Percentiles rank a stretch among this genome's conserved stretches.
Evolutionary conservation across 2,888 invertebrate species (phyloP).

Genomic region (Hecatera dysodea): DNA sequence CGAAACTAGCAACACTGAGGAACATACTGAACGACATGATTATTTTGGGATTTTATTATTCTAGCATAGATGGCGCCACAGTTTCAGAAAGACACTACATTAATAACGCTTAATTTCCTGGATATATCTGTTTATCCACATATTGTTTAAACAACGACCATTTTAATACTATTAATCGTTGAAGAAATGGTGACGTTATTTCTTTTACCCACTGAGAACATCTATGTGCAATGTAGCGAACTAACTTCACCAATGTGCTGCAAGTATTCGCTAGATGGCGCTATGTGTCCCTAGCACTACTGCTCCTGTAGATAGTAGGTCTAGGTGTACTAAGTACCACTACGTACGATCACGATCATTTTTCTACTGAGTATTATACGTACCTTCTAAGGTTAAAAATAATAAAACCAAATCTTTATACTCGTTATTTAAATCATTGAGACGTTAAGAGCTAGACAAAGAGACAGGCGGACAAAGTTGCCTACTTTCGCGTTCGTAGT

Average conservation of each 20-base stretch:
- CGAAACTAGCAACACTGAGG: slow-evolving; percentile 15
- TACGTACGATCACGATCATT: too few relatives aligned
- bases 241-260: not conserved
- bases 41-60: slow-evolving; percentile 3
- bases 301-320: not conserved
- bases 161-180: too few relatives aligned
- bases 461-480: too few relatives aligned
- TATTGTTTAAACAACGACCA: not conserved
- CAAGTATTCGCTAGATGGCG: slow-evolving; percentile 24
- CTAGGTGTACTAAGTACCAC: too few relatives aligned
- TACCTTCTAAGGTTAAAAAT: too few relatives aligned
- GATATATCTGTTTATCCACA: not conserved
- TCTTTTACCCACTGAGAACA: not conserved
- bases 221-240: not conserved
- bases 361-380: too few relatives aligned
- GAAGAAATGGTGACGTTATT: too few relatives aligned
- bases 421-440: too few relatives aligned
- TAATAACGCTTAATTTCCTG: not conserved
- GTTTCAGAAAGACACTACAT: not conserved
- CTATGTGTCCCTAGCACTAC: not conserved
- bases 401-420: too few relatives aligned
- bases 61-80: slow-evolving; percentile 13
- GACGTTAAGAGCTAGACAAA: too few relatives aligned
- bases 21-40: not conserved
- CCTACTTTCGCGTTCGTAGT: too few relatives aligned